Conservation (phyloP, 1,140 invertebrate species). For the Saccostrea glomerata region DNA sequence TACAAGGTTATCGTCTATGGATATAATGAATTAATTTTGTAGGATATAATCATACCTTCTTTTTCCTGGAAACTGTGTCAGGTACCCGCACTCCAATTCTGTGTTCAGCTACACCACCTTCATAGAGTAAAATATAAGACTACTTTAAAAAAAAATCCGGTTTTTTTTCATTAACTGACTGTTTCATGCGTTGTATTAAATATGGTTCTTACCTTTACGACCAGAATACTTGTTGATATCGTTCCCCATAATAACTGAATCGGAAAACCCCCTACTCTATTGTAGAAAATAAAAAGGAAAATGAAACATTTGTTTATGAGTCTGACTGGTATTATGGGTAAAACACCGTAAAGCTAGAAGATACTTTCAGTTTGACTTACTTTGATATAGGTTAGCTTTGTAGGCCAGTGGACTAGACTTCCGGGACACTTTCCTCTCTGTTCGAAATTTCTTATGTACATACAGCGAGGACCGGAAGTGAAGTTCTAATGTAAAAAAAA, state of each 20-base stretch:
- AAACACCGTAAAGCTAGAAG: too few relatives aligned
- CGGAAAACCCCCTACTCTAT: neutral
- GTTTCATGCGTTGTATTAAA: neutral
- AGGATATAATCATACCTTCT: neutral
- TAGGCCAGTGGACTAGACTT: neutral
- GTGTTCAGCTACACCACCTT: neutral
- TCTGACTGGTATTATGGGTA: too few relatives aligned
- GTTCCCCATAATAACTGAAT: neutral
- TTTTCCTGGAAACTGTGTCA: neutral
- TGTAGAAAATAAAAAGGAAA: too few relatives aligned
- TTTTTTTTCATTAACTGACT: neutral
- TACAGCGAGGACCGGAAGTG: neutral
- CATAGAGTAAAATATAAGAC: neutral
- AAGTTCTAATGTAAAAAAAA: neutral
- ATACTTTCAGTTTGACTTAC: neutral
- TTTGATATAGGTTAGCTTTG: conserved; percentile 6
- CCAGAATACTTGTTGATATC: neutral
- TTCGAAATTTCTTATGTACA: neutral
- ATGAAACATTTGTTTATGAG: too few relatives aligned
- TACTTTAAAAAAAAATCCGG: neutral
- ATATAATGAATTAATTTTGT: too few relatives aligned
- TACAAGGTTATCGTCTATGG: too few relatives aligned
- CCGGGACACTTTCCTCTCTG: neutral
- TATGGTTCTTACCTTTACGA: neutral
- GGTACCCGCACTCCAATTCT: neutral